Evolutionary conservation across 1,140 invertebrate species (phyloP).

Genomic region (Trialeurodes vaporariorum): DNA sequence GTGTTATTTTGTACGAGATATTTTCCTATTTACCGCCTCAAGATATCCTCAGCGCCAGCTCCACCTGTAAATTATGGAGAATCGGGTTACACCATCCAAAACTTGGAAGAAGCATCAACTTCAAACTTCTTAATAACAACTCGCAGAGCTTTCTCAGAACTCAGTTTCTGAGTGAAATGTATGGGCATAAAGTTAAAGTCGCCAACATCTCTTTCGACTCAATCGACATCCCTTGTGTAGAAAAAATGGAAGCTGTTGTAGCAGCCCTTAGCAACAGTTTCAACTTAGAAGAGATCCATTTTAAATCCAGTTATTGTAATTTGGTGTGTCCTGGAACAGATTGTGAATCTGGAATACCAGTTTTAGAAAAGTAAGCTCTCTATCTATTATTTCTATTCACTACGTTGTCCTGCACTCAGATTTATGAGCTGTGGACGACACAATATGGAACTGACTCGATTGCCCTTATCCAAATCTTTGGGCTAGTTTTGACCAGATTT

Average conservation of each 20-base stretch:
- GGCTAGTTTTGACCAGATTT: too few species aligned
- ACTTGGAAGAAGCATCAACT: constrained; percentile 39
- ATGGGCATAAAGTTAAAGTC: constrained; percentile 9
- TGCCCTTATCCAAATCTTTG: too few species aligned
- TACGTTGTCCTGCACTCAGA: too few species aligned
- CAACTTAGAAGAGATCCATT: background rate
- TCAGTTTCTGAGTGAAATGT: constrained; percentile 4
- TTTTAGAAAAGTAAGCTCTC: background rate
- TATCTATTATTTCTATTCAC: background rate
- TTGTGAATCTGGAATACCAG: background rate
- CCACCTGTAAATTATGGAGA: constrained; percentile 49
- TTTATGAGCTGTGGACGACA: too few species aligned
- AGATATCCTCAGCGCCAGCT: constrained; percentile 44
- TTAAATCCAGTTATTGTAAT: background rate
- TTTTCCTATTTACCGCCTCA: constrained; percentile 44
- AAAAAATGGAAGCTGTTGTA: background rate
- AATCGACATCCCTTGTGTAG: constrained; percentile 24
- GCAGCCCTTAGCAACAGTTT: background rate
- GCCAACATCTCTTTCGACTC: constrained; percentile 34
- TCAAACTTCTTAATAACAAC: constrained; percentile 9
- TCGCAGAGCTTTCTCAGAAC: constrained; percentile 3
- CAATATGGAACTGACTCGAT: too few species aligned
- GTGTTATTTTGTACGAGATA: constrained; percentile 48
- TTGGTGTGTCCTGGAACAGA: background rate
- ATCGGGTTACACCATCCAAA: constrained; percentile 45